Conservation (phyloP, 2,113 vertebrate genomes). For the Xenopus tropicalis region DNA sequence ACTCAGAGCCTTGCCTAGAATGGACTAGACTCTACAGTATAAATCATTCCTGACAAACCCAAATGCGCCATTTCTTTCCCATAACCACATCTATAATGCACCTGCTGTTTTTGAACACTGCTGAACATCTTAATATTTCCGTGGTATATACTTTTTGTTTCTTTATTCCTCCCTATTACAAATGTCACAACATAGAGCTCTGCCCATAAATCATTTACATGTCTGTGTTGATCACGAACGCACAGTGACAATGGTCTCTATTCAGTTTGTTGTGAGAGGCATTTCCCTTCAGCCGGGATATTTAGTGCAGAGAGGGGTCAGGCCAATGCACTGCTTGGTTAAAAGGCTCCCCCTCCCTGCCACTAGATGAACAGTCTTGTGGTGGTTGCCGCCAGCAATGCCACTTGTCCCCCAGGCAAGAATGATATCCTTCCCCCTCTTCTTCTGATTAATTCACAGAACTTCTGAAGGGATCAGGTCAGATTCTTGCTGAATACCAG, state of each 20-base stretch:
- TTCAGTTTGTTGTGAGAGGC: conserved; percentile 9
- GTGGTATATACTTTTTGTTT: neutral
- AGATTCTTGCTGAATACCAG: conserved; percentile 22
- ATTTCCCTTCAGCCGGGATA: neutral
- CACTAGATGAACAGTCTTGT: neutral
- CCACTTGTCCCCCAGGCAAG: neutral
- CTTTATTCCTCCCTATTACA: neutral
- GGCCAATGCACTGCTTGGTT: neutral
- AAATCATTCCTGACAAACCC: neutral
- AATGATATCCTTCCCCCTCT: neutral
- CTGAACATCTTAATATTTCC: conserved; percentile 4
- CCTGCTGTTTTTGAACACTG: neutral
- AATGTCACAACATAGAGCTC: conserved; percentile 12
- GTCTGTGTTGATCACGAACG: conserved; percentile 13
- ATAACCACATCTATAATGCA: neutral
- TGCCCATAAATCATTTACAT: conserved; percentile 26
- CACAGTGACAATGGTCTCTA: conserved; percentile 24
- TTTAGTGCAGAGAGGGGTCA: neutral
- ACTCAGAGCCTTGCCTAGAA: neutral
- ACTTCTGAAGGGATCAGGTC: conserved; percentile 11
- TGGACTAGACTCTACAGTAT: neutral
- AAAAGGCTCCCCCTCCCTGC: neutral
- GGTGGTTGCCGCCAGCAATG: neutral
- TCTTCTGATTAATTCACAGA: conserved; percentile 1
- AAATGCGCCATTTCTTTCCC: neutral